phyloP scores from a whole-genome alignment of 2,797 vertebrate genomes.

The Sebastes taczanowskii region DNA sequence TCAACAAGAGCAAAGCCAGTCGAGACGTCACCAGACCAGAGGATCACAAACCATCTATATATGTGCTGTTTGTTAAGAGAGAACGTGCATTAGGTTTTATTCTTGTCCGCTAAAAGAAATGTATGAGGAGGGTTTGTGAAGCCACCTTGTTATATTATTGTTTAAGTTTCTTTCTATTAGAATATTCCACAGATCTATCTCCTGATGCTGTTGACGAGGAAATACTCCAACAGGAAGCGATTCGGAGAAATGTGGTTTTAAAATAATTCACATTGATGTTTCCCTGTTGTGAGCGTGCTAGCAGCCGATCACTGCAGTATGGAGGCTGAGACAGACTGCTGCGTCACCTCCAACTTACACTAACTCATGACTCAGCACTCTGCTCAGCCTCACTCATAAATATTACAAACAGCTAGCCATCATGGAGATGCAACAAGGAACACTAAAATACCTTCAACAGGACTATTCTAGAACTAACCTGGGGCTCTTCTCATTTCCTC shows the following conservation, averaged over 20 bases:
- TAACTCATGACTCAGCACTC: slow-evolving; percentile 54
- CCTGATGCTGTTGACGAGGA: too few relatives aligned
- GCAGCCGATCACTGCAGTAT: neutral
- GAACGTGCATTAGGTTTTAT: too few relatives aligned
- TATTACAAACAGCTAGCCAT: slow-evolving; percentile 25
- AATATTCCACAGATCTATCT: too few relatives aligned
- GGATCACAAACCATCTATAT: too few relatives aligned
- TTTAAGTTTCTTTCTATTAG: too few relatives aligned
- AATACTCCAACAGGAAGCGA: neutral
- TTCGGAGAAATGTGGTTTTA: neutral
- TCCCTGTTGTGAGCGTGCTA: neutral
- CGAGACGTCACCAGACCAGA: too few relatives aligned
- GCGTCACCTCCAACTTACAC: slow-evolving; percentile 35
- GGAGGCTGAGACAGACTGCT: slow-evolving; percentile 31
- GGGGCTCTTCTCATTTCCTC: too few relatives aligned
- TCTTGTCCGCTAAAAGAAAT: too few relatives aligned
- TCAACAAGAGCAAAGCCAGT: too few relatives aligned
- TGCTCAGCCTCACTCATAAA: slow-evolving; percentile 41
- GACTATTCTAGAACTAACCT: neutral
- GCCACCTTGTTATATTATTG: too few relatives aligned
- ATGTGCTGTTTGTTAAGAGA: too few relatives aligned
- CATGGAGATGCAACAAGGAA: neutral
- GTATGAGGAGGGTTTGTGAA: too few relatives aligned
- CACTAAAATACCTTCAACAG: neutral
- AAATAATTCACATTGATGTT: neutral